Conservation (phyloP, 2,888 invertebrate species). For the Chelonus formosanus region DNA sequence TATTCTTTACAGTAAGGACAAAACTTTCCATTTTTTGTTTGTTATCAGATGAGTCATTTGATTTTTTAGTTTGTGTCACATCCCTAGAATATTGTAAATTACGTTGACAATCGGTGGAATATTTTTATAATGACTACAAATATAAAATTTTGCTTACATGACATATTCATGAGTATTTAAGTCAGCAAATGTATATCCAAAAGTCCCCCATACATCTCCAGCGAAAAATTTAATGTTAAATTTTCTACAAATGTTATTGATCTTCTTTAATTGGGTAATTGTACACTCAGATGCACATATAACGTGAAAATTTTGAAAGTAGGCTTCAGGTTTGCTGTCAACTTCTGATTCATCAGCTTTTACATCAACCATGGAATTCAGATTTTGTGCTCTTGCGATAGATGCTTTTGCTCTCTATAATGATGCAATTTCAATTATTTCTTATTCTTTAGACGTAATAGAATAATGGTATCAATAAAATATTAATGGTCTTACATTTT, state of each 20-base stretch:
- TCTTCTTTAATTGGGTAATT: conserved; percentile 75
- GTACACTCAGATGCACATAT: conserved; percentile 82
- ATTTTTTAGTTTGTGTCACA: conserved; percentile 64
- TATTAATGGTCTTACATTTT: conserved; percentile 71
- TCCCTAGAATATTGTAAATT: conserved; percentile 64
- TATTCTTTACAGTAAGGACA: conserved; percentile 73
- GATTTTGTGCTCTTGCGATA: conserved; percentile 77
- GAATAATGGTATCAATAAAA: neutral
- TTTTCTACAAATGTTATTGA: conserved; percentile 80
- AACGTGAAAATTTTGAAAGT: conserved; percentile 81
- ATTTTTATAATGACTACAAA: too few species aligned
- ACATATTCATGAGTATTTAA: conserved; percentile 83
- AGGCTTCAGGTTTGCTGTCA: conserved; percentile 75
- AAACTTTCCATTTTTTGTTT: conserved; percentile 68
- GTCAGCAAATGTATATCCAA: conserved; percentile 91
- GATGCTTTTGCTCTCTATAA: conserved; percentile 85
- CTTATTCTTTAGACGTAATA: too few species aligned
- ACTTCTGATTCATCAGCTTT: conserved; percentile 73
- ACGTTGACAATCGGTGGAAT: neutral
- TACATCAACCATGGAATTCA: conserved; percentile 95
- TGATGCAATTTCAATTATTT: conserved; percentile 6
- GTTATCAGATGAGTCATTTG: conserved; percentile 67
- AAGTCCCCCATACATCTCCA: conserved; percentile 92
- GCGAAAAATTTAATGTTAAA: conserved; percentile 84
- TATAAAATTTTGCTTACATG: conserved; percentile 69